Conservation (phyloP, 53 echinoderm and acorn worm genomes). For the Luidia sarsii region DNA sequence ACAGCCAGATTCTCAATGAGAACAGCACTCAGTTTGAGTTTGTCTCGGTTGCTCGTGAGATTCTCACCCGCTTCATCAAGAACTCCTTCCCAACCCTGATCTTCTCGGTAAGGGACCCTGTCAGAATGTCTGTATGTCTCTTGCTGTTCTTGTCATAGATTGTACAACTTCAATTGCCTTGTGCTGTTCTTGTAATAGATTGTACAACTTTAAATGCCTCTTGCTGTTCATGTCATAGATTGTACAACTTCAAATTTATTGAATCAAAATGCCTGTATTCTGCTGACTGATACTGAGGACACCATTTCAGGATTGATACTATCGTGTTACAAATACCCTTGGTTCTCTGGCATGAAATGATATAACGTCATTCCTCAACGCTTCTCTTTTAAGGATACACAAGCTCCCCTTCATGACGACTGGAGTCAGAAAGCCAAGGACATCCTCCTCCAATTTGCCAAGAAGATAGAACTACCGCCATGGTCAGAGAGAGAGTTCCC, state of each 20-base stretch:
- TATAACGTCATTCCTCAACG: not conserved
- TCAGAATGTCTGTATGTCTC: not conserved
- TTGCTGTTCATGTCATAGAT: too few relatives aligned
- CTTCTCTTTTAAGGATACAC: conserved; percentile 25
- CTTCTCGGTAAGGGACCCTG: conserved; percentile 19
- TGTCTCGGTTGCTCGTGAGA: conserved; percentile 87
- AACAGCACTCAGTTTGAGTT: conserved; percentile 67
- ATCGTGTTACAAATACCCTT: not conserved
- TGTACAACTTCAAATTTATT: too few relatives aligned
- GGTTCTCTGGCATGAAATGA: conserved; percentile 19
- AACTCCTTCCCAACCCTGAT: conserved; percentile 82
- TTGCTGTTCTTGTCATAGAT: too few relatives aligned
- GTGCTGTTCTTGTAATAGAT: too few relatives aligned
- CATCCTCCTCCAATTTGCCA: conserved; percentile 72
- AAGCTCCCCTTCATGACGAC: conserved; percentile 50
- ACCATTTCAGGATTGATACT: too few relatives aligned
- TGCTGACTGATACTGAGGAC: too few relatives aligned
- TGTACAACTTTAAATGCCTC: too few relatives aligned
- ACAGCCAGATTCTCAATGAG: conserved; percentile 70
- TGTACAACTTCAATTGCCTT: too few relatives aligned
- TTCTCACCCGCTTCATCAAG: conserved; percentile 75
- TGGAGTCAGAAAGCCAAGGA: conserved; percentile 76
- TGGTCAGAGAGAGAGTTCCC: too few relatives aligned
- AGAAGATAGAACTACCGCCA: conserved; percentile 76
- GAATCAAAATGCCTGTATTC: too few relatives aligned